Base-by-base conservation (phyloP, 2,113 vertebrate genomes). In the Cololabis saira region DNA sequence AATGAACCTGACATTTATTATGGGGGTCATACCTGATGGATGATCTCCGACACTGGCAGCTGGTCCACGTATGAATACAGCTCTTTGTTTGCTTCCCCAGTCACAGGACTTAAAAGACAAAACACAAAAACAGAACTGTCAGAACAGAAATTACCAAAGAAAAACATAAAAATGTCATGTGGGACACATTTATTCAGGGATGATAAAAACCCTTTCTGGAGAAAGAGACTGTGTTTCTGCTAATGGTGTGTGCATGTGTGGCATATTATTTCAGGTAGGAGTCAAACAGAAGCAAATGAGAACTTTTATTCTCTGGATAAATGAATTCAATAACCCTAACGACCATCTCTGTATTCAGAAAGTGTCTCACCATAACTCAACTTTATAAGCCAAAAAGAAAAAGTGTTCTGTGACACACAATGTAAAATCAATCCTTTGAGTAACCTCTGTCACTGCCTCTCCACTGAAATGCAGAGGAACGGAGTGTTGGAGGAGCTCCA, bases 41-140 rank as follows among this genome's bases (percentile, higher is more conserved):
- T 98, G 87, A 99, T 99, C 87, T 96, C 94, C 70, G 96, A 94
- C 64, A 99, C 96, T 27, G 97, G 96, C 86, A 99, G 94, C 78
- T 99, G 97, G 81, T 99, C 95, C n/a, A 90, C 93, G 2, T 96
- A 98, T 1, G 91, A 93, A 56, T 93, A 87, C 2, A 82, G 82
- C 65, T 94, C 92, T 17, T 61, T 63, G 58, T 83, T 67, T 53
- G 82, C 63, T 12, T 94, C 92, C 21, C 71, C 92, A 44, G 71
- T 58, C 27, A 53, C 56, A 65, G 69, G 5, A 53, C 95, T 95
- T 76, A 86, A 78, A 13, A 69, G 18, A 62, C 56, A 30, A 66
- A 54, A 62, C 51, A 77, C 6, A 73, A 60, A 60, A 66, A 18
- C n/a, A 14, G 13, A 21, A 8, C 19, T 8, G n/a, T 12, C 3